phyloP scores from a whole-genome alignment of 2,888 invertebrate genomes.

The Erannis defoliaria region DNA sequence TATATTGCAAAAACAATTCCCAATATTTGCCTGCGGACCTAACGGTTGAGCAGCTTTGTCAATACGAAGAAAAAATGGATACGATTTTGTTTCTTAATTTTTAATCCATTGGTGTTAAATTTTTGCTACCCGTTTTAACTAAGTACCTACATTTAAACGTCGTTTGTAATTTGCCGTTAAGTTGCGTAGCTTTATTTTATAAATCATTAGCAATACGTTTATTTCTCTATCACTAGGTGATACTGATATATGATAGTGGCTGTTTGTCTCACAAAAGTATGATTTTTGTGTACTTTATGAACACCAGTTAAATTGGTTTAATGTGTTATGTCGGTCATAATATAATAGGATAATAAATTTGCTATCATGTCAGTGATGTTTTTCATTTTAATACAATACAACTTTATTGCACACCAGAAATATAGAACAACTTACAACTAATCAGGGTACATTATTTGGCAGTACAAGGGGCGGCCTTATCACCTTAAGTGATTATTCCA shows the following conservation, averaged over 20 bases:
- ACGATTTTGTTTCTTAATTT: slow-evolving; percentile 7
- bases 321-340: slow-evolving; percentile 75
- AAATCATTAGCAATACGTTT: slow-evolving; percentile 42
- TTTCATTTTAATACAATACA: slow-evolving; percentile 10
- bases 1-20: too few species aligned
- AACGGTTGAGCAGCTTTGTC: neutral
- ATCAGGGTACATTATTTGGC: too few species aligned
- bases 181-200: slow-evolving; percentile 37
- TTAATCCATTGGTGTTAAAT: neutral
- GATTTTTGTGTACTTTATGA: slow-evolving; percentile 59
- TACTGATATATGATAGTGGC: slow-evolving; percentile 34
- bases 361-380: slow-evolving; percentile 72
- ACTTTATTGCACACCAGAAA: too few species aligned
- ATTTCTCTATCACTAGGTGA: slow-evolving; percentile 51
- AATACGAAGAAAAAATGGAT: neutral
- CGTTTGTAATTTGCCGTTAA: slow-evolving; percentile 30
- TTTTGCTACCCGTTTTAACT: slow-evolving; percentile 17
- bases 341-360: slow-evolving; percentile 82
- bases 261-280: slow-evolving; percentile 50
- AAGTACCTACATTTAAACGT: slow-evolving; percentile 10
- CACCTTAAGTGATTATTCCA: too few species aligned
- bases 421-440: too few species aligned
- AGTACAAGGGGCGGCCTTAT: too few species aligned
- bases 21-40: neutral
- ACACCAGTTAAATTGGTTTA: slow-evolving; percentile 61